These are phyloP conservation scores for Spatula clypeata DNA, from an alignment of 2,797 vertebrate species.

Conservation along the genomic window DNA sequence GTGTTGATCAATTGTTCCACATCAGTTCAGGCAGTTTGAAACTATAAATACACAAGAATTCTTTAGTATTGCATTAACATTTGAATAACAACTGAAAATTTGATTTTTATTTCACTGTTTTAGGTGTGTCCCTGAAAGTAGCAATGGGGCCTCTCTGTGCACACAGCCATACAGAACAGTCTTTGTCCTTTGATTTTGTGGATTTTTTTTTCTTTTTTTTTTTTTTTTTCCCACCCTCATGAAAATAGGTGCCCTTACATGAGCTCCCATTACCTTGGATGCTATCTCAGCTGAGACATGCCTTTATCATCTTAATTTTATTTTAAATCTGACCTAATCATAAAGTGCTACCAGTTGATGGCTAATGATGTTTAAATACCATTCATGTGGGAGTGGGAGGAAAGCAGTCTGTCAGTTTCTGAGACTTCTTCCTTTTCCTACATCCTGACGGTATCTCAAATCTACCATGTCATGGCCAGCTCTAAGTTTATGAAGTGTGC, in stretches of 20 bases:
- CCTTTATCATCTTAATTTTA: background rate
- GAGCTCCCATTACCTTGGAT: background rate
- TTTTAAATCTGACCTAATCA: background rate
- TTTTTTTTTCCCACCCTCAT: background rate
- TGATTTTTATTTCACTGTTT: background rate
- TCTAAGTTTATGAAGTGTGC: background rate
- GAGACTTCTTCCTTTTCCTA: background rate
- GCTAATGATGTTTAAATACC: background rate
- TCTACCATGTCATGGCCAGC: background rate
- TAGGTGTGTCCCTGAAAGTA: background rate
- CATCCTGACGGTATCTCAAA: background rate
- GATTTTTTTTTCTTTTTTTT: background rate
- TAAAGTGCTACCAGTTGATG: background rate
- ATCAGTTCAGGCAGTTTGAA: background rate
- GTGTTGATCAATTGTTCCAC: background rate
- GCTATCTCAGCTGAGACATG: background rate
- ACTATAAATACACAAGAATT: background rate
- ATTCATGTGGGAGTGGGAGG: background rate
- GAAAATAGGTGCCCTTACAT: rapidly evolving
- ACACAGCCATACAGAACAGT: background rate
- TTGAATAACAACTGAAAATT: background rate
- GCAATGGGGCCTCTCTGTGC: rapidly evolving
- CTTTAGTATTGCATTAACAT: background rate
- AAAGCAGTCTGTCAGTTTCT: rapidly evolving
- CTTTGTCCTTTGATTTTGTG: background rate